Evolutionary conservation across 2,797 vertebrate species (phyloP).

Genomic region (Peromyscus attwateri): DNA sequence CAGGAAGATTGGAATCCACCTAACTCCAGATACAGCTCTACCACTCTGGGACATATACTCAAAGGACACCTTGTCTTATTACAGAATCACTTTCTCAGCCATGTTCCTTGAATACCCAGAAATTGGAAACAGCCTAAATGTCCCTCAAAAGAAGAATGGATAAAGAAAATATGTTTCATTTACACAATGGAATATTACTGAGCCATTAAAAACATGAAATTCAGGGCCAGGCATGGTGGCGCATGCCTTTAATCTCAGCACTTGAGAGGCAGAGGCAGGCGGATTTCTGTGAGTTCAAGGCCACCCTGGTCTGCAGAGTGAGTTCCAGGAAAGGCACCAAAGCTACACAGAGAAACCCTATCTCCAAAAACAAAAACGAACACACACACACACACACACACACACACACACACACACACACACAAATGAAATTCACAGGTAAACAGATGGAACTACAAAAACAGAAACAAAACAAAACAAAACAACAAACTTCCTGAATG

Average conservation of each 20-base stretch:
- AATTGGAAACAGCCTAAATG: neutral
- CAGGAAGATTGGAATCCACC: neutral
- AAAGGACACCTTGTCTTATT: neutral
- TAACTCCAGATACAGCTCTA: neutral
- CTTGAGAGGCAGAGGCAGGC: no score
- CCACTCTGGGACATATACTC: neutral
- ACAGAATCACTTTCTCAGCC: neutral
- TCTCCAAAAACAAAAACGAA: no score
- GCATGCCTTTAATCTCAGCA: no score
- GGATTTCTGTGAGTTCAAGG: no score
- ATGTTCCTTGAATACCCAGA: neutral
- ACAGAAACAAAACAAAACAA: neutral
- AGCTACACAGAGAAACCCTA: no score
- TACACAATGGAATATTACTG: neutral
- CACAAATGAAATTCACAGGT: neutral
- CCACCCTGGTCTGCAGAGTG: no score
- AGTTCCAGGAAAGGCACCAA: no score
- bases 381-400: no score
- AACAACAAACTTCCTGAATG: neutral
- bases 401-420: no score
- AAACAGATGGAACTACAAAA: neutral
- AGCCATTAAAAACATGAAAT: neutral
- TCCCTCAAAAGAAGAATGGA: neutral
- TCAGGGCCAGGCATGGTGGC: no score
- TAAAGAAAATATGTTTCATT: neutral